Conservation (phyloP, 2,888 invertebrate species). For the Hedya salicella region DNA sequence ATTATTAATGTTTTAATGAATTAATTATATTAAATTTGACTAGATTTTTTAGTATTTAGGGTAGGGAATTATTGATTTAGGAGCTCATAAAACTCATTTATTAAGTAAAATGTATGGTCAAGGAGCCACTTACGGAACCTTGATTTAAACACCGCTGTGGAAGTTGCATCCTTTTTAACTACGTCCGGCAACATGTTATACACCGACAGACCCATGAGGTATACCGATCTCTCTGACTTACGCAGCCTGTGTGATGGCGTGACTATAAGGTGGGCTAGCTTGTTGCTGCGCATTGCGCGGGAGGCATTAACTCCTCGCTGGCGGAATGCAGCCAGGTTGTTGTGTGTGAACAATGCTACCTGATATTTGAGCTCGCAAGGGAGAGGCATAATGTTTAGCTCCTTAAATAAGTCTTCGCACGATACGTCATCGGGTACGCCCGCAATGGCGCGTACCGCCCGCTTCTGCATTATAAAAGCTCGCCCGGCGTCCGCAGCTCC, state of each 20-base stretch:
- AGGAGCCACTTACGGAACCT: not conserved
- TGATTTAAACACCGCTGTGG: not conserved
- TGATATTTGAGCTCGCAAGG: constrained; percentile 12
- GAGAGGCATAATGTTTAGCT: constrained; percentile 11
- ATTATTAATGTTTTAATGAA: too few relatives aligned
- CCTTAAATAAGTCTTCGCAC: constrained; percentile 8
- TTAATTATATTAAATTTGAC: too few relatives aligned
- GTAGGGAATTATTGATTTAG: too few relatives aligned
- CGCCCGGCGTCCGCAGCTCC: constrained; percentile 6
- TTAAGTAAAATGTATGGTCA: too few relatives aligned
- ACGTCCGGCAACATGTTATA: not conserved
- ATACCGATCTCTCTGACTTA: not conserved
- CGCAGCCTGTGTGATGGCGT: too few relatives aligned
- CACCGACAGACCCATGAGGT: constrained; percentile 3
- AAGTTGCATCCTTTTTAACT: constrained; percentile 5
- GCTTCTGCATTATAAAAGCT: constrained; percentile 12
- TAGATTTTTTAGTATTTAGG: too few relatives aligned
- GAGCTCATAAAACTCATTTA: too few relatives aligned
- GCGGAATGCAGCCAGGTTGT: too few relatives aligned
- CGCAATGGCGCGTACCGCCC: constrained; percentile 7
- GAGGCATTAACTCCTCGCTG: too few relatives aligned
- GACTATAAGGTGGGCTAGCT: too few relatives aligned
- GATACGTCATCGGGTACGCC: constrained; percentile 5
- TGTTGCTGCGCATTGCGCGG: too few relatives aligned
- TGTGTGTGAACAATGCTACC: not conserved